A percentile compares a stretch with the other conserved stretches of the same genome.
phyloP scores from a whole-genome alignment of 1,140 invertebrate species.

The Cyclargus thomasi region DNA sequence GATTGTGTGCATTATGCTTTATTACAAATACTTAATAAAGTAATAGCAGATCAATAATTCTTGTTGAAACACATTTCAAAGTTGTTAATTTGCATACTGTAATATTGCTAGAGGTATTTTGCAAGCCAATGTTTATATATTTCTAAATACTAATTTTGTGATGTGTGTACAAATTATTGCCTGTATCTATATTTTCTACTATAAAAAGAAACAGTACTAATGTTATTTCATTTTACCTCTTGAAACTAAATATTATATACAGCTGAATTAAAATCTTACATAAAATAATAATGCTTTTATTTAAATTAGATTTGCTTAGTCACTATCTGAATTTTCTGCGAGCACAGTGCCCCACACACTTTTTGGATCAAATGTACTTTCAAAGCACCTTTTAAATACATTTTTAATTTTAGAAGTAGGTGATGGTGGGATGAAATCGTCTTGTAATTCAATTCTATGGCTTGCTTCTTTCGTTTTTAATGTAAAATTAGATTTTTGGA shows the following conservation, averaged over 20 bases:
- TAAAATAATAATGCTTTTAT: conserved; percentile 20
- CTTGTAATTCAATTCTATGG: conserved; percentile 32
- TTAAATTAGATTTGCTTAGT: conserved; percentile 36
- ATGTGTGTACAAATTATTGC: conserved; percentile 66
- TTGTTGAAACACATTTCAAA: conserved; percentile 3
- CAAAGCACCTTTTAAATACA: conserved; percentile 80
- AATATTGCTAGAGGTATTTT: conserved; percentile 18
- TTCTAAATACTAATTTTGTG: conserved; percentile 50
- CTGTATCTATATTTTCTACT: conserved; percentile 70
- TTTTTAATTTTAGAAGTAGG: conserved; percentile 70
- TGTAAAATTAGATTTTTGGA: conserved; percentile 19
- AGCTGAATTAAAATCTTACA: conserved; percentile 18
- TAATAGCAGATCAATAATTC: background rate
- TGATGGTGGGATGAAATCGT: conserved; percentile 68
- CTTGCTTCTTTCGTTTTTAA: conserved; percentile 23
- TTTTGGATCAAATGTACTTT: conserved; percentile 80
- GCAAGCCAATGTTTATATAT: conserved; percentile 18
- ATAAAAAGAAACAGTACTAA: conserved; percentile 69
- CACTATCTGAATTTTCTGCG: conserved; percentile 79
- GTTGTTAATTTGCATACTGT: conserved; percentile 8
- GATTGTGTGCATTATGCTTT: too few species aligned
- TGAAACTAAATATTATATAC: conserved; percentile 9
- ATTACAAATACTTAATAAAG: too few species aligned
- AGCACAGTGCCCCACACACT: conserved; percentile 67
- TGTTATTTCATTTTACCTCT: conserved; percentile 53